Evolutionary conservation across 2,113 vertebrate species (phyloP), one percentile per base, ranked within the genome.

Genomic region (Regulus satrapa): DNA sequence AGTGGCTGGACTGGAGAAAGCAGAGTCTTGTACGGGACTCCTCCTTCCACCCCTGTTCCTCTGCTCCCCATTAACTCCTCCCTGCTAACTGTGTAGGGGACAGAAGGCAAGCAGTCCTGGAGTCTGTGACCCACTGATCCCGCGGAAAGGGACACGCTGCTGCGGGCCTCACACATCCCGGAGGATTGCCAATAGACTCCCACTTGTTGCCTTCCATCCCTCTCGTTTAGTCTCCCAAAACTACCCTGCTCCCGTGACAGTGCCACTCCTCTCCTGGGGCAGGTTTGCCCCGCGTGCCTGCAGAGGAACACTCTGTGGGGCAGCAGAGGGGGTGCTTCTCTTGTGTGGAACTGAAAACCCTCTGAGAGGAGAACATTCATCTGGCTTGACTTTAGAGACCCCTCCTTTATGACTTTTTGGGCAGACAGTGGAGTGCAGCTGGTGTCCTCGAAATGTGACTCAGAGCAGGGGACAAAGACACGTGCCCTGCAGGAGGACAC

Each of bases 381-480:
- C 2, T 79, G 55, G 31, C 43, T 41, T 54, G 12, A 45, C 67
- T 85, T 38, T 31, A 64, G 55, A 80, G 34, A 40, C 38, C 43
- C 2, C 32, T 93, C 54, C 38, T 85, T 74, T 51, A 8, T 55
- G 41, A 31, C 26, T 62, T 69, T 51, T 32, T 55, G 34, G n/a
- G 72, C 46, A 55, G 67, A 46, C 79, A 76, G 11, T 21, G 24
- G 67, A 92, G 29, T 38, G 34, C 71, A 80, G 58, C 0, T 66
- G 77, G 10, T 58, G 79, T 94, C 63, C 59, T 76, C 78, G 64
- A 21, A 94, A 89, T 34, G 29, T 20, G 43, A 32, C 41, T 85
- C 12, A 20, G 45, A 59, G 61, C 66, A 85, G 78, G 58, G 49
- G 49, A 32, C 63, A 85, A 55, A 67, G 26, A 15, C 0, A 1